phyloP scores from a whole-genome alignment of 2,113 vertebrate species.

The Corvus hawaiiensis region DNA sequence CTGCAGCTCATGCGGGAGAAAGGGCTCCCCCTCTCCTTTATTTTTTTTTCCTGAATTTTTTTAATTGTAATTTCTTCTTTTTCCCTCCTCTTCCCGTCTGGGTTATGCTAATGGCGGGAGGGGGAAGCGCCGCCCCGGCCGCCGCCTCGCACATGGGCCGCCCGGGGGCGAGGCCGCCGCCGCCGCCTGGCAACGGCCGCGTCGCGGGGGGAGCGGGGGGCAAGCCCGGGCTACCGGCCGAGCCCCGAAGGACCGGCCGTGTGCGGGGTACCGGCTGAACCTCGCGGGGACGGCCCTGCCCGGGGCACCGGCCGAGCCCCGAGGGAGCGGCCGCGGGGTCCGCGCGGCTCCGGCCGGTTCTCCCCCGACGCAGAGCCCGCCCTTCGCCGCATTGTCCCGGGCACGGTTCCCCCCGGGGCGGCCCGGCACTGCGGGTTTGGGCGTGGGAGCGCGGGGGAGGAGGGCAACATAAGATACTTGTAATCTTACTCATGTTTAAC shows the following conservation, averaged over 20 bases:
- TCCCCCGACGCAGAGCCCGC: neutral
- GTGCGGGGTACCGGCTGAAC: neutral
- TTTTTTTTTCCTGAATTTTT: neutral
- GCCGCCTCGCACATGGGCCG: conserved; percentile 9
- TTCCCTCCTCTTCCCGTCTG: neutral
- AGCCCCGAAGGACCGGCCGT: neutral
- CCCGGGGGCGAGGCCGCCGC: neutral
- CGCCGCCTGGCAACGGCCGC: neutral
- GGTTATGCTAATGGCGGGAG: neutral
- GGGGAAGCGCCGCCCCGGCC: neutral
- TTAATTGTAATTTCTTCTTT: neutral
- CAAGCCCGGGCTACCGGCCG: neutral
- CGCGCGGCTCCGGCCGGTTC: neutral
- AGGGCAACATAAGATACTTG: neutral
- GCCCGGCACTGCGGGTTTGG: neutral
- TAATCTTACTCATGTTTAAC: neutral
- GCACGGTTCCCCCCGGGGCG: neutral
- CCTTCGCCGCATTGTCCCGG: neutral
- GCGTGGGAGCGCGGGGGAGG: neutral
- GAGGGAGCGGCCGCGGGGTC: neutral
- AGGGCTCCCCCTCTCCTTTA: neutral
- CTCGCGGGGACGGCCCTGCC: neutral
- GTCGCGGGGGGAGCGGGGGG: neutral
- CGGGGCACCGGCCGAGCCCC: neutral
- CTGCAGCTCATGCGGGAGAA: neutral